Percentiles rank a stretch among this genome's conserved stretches.
Evolutionary conservation across 2,797 vertebrate species (phyloP).

Genomic region (Gymnodraco acuticeps): DNA sequence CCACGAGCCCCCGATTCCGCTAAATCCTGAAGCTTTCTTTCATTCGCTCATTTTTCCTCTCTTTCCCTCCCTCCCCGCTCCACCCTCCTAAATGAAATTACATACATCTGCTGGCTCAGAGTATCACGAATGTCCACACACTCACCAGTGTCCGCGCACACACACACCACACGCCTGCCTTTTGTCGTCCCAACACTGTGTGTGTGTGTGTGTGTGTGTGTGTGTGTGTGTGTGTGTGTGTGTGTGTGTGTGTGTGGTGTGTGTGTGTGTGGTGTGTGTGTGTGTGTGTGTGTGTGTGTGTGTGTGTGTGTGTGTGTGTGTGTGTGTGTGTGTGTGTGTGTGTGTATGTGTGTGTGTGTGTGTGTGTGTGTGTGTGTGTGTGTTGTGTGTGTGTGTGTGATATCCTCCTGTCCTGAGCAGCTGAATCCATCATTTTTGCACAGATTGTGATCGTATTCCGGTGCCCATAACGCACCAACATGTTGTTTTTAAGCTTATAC

Average conservation of each 20-base stretch:
- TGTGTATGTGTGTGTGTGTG: background rate
- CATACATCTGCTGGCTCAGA: conserved; percentile 92
- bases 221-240: conserved; percentile 4
- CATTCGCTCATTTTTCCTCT: conserved; percentile 46
- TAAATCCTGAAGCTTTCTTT: conserved; percentile 87
- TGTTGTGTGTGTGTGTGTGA: background rate
- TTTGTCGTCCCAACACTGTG: conserved; percentile 68
- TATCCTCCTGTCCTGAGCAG: conserved; percentile 10
- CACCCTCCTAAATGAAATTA: conserved; percentile 87
- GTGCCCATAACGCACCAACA: background rate
- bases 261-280: background rate
- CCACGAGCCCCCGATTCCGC: conserved; percentile 86
- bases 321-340: background rate
- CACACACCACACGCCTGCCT: conserved; percentile 60
- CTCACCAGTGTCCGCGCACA: conserved; percentile 63
- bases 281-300: conserved; percentile 11
- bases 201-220: conserved; percentile 7
- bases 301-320: background rate
- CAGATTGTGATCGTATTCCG: conserved; percentile 16
- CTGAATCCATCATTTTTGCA: conserved; percentile 3
- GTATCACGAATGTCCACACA: conserved; percentile 79
- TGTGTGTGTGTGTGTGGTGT: background rate
- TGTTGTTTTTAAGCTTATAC: background rate
- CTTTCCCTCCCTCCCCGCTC: conserved; percentile 16
- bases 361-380: too few relatives aligned